Percentiles rank a stretch among this genome's conserved stretches.
These are phyloP conservation scores for Enteromius viviparus DNA, from an alignment of 2,797 vertebrate genomes.

Conservation along the genomic window DNA sequence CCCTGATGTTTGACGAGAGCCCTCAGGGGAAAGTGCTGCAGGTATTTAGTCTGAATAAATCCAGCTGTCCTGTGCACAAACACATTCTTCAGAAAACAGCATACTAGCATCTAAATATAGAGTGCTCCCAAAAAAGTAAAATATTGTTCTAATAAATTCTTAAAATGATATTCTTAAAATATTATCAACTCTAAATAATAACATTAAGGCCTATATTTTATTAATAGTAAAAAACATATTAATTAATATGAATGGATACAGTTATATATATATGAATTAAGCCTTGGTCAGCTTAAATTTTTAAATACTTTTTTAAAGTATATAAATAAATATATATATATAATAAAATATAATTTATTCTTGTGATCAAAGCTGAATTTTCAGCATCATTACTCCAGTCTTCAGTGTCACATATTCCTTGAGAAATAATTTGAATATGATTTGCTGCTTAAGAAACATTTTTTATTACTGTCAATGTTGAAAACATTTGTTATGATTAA, in stretches of 20 bases:
- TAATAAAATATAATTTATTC: not conserved
- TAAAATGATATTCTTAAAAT: not conserved
- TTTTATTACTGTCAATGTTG: not conserved
- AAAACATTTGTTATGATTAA: not conserved
- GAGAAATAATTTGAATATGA: not conserved
- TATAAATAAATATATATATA: not conserved
- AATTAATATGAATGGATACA: no score
- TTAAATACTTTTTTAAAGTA: no score
- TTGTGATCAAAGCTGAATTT: not conserved
- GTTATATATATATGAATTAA: no score
- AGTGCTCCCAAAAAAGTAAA: not conserved
- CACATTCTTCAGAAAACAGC: not conserved
- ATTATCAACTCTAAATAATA: not conserved
- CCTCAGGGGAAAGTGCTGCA: conserved; percentile 96
- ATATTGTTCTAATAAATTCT: not conserved
- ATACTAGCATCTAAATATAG: no score
- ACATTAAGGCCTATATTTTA: not conserved
- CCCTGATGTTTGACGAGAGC: conserved; percentile 94
- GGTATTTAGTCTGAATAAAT: conserved; percentile 68
- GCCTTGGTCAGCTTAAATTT: no score
- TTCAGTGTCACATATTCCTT: not conserved
- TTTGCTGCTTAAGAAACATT: not conserved
- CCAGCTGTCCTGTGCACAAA: not conserved
- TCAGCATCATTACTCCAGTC: not conserved
- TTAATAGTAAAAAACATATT: no score